Evolutionary conservation across 2,888 invertebrate genomes (phyloP).

Genomic region (Timema podura): DNA sequence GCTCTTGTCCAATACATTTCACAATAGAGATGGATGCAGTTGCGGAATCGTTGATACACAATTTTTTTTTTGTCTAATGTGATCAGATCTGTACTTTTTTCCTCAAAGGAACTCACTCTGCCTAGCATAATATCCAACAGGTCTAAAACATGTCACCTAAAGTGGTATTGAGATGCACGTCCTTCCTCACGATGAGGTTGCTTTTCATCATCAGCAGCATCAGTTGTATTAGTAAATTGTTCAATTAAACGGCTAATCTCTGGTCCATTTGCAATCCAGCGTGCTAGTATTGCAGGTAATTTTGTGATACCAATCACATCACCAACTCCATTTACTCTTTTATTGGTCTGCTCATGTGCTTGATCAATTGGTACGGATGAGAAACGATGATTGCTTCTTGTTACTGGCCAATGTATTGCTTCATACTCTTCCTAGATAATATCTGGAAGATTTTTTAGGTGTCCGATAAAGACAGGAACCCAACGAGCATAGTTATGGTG

Average conservation of each 20-base stretch:
- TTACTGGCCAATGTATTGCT: neutral
- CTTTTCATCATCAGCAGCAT: neutral
- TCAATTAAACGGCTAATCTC: neutral
- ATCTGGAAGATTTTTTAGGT: neutral
- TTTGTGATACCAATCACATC: slow-evolving; percentile 7
- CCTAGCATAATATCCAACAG: neutral
- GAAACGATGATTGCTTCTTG: neutral
- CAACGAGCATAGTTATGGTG: slow-evolving; percentile 3
- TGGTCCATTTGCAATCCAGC: slow-evolving; percentile 6
- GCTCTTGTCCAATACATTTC: slow-evolving; percentile 8
- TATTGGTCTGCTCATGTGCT: neutral
- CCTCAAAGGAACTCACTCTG: neutral
- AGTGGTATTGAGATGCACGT: neutral
- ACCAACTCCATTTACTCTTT: slow-evolving; percentile 3
- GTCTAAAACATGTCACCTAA: neutral
- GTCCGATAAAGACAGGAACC: neutral
- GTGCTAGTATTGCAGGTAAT: neutral
- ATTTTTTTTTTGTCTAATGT: neutral
- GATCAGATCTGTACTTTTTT: neutral
- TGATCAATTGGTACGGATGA: neutral
- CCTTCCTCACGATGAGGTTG: slow-evolving; percentile 2
- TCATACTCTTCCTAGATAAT: neutral
- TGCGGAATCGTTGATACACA: neutral
- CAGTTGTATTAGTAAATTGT: neutral
- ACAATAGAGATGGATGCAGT: neutral